Percentiles rank a stretch among this genome's conserved stretches.
Evolutionary conservation across 2,797 vertebrate genomes (phyloP).

Genomic region (Heliangelus exortis): DNA sequence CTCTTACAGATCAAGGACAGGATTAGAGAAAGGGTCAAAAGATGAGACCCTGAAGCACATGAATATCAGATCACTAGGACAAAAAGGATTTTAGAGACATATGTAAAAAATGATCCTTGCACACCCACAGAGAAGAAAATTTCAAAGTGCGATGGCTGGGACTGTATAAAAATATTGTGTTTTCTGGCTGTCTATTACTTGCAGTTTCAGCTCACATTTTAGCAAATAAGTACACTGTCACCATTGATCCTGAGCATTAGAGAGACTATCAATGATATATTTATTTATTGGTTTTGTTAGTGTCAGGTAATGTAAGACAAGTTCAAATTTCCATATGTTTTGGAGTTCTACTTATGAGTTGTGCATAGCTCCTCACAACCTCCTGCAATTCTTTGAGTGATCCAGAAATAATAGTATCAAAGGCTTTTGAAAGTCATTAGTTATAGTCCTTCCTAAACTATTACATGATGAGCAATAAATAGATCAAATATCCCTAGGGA

Average conservation of each 20-base stretch:
- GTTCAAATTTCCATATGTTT: not conserved
- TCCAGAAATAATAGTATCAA: constrained; percentile 49
- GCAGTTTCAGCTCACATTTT: not conserved
- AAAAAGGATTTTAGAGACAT: not conserved
- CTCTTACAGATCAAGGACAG: not conserved
- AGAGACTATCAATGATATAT: not conserved
- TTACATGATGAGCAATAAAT: constrained; percentile 50
- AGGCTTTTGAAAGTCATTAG: constrained; percentile 61
- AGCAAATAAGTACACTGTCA: not conserved
- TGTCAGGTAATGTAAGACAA: not conserved
- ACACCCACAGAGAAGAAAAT: not conserved
- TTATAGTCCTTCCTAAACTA: constrained; percentile 27
- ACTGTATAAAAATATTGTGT: not conserved
- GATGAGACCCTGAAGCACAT: not conserved
- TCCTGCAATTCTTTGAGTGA: not conserved
- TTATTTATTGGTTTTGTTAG: not conserved
- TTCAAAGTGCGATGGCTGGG: not conserved
- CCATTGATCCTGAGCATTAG: not conserved
- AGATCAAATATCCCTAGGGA: constrained; percentile 26
- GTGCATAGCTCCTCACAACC: not conserved
- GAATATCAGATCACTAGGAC: not conserved
- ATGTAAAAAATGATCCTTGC: not conserved
- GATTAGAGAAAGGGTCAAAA: not conserved
- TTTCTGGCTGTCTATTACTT: not conserved
- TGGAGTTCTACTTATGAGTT: not conserved